A percentile compares a stretch with the other conserved stretches of the same genome.
Conservation (phyloP, 2,888 invertebrate genomes). For the Polydesmus complanatus region DNA sequence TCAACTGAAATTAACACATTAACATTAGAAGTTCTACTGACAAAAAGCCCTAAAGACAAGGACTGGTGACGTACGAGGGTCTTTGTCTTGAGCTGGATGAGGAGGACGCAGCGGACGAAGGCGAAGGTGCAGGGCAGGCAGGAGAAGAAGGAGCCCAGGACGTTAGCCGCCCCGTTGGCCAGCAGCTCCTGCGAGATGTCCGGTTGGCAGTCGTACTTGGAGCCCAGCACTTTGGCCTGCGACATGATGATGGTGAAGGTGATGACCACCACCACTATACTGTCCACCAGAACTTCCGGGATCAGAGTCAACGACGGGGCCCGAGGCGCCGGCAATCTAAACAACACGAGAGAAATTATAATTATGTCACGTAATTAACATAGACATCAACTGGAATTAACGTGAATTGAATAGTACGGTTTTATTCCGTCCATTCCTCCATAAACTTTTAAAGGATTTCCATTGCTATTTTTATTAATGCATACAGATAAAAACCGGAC, state of each 20-base stretch:
- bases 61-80: conserved; percentile 1
- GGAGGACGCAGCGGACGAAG: conserved; percentile 13
- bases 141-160: conserved; percentile 12
- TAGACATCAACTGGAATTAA: no score
- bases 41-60: background rate
- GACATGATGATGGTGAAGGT: conserved; percentile 16
- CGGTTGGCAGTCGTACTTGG: conserved; percentile 8
- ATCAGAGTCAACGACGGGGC: conserved; percentile 6
- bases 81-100: conserved; percentile 9
- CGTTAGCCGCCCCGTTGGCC: conserved; percentile 11
- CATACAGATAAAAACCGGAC: no score
- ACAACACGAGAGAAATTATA: no score
- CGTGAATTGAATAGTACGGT: no score
- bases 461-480: no score
- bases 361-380: no score
- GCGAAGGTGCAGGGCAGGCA: conserved; percentile 10
- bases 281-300: conserved; percentile 3
- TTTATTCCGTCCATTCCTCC: no score
- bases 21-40: background rate
- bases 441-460: no score
- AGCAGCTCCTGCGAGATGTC: conserved; percentile 14
- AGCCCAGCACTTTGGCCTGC: conserved; percentile 7
- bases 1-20: conserved; percentile 36
- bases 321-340: conserved; percentile 3
- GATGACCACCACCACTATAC: conserved; percentile 8